Evolutionary conservation across 2,113 vertebrate species (phyloP).

Genomic region (Dasyprocta punctata): DNA sequence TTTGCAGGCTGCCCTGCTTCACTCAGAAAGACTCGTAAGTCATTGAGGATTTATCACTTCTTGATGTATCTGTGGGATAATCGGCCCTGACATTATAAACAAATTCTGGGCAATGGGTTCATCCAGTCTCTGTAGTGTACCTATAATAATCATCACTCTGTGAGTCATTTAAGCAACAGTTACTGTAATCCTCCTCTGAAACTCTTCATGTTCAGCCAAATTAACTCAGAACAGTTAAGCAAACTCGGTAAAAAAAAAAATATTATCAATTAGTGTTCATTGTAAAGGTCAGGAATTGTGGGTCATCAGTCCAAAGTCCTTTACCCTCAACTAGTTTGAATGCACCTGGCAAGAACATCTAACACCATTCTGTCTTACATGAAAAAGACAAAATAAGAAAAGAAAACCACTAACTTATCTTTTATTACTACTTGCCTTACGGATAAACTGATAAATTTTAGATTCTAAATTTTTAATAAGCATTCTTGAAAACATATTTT

Average conservation of each 20-base stretch:
- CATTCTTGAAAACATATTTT: background rate
- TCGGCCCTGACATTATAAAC: background rate
- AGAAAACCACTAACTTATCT: background rate
- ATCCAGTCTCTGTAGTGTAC: accelerated
- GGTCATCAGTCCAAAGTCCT: background rate
- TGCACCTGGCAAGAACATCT: background rate
- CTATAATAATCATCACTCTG: background rate
- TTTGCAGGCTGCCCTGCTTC: background rate
- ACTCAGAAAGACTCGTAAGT: background rate
- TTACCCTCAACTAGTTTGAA: background rate
- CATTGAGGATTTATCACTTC: background rate
- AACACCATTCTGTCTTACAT: background rate
- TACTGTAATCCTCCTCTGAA: background rate
- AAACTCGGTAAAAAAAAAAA: background rate
- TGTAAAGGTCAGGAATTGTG: background rate
- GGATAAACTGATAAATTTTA: background rate
- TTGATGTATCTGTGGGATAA: background rate
- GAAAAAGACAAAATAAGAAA: background rate
- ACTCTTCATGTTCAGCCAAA: background rate
- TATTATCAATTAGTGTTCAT: background rate
- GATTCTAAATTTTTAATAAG: background rate
- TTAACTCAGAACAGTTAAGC: background rate
- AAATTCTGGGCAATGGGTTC: background rate
- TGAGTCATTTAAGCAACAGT: background rate
- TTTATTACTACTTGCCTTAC: background rate